Base-by-base conservation (phyloP, 2,888 invertebrate genomes). In the Geotrupes spiniger region DNA sequence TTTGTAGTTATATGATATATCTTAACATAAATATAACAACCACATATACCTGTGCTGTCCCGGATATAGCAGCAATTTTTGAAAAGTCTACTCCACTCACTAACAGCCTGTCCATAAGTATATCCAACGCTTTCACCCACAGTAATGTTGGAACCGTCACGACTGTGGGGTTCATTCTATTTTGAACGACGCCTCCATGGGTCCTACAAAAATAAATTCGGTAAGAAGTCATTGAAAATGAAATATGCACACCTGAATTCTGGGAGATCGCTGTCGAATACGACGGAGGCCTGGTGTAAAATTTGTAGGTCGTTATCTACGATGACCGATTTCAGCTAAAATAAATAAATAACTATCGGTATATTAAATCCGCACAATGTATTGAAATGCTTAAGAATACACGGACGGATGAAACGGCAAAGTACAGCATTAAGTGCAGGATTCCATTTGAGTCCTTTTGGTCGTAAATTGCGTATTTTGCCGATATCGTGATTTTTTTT, bases 121-220 rank as follows among this genome's bases (percentile, higher is more conserved):
- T 84, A 67, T 98, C 97, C 36, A 97, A 69, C 0, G 96, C 94
- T 75, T 95, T 94, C 4, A 98, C 86, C 96, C 96, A 98, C 85
- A 98, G 89, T 16, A 90, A 75, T 0, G 92, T 86, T 1, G 95
- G 95, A 1, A 88, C 89, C 36, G 85, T 86, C 56, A 87, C 87
- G 4, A 77, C 70, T 52, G 74, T 70, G 1, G 74, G 70, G 48
- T 77, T 74, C 31, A 71, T 74, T 61, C 76, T 76, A 51, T 74
- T 75, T 44, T 76, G 76, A 31, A 78, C 68, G 2, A 81, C 81
- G 8, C 84, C 84, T 9, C 83, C 82, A 57, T 80, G 79, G 1
- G 84, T 84, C 55, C 84, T 81, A 56, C 40, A 61, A 60, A 36
- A 21, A 21, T 21, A 51, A 15, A 26, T 33, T n/a, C 42, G 21